phyloP scores from a whole-genome alignment of 2,797 vertebrate genomes.

The Tadarida brasiliensis region DNA sequence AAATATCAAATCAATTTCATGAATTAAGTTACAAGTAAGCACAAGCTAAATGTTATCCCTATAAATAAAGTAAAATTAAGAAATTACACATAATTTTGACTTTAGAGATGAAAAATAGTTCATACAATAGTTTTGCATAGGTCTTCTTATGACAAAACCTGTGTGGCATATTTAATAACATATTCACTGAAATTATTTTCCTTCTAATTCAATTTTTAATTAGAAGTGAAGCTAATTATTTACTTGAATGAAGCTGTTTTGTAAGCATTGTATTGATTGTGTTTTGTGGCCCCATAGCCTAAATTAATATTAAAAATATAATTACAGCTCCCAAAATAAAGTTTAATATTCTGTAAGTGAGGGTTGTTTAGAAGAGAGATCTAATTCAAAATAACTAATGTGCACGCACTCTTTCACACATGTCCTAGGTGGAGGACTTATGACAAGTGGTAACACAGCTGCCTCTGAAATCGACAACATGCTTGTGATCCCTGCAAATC shows the following conservation, averaged over 20 bases:
- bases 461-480: background rate
- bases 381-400: background rate
- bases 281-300: background rate
- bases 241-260: background rate
- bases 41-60: background rate
- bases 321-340: background rate
- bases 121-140: background rate
- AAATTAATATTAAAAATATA: background rate
- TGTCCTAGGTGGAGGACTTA: background rate
- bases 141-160: background rate
- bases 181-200: conserved; percentile 15
- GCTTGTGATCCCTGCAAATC: background rate
- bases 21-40: background rate
- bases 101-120: background rate
- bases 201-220: conserved; percentile 18
- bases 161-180: background rate
- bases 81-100: background rate
- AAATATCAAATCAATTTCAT: background rate
- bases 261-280: background rate
- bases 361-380: background rate
- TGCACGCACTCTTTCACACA: background rate
- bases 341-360: conserved; percentile 38
- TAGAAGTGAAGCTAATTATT: conserved; percentile 33
- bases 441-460: background rate
- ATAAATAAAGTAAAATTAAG: background rate